phyloP scores from a whole-genome alignment of 2,797 vertebrate genomes.

The Thunnus albacares region DNA sequence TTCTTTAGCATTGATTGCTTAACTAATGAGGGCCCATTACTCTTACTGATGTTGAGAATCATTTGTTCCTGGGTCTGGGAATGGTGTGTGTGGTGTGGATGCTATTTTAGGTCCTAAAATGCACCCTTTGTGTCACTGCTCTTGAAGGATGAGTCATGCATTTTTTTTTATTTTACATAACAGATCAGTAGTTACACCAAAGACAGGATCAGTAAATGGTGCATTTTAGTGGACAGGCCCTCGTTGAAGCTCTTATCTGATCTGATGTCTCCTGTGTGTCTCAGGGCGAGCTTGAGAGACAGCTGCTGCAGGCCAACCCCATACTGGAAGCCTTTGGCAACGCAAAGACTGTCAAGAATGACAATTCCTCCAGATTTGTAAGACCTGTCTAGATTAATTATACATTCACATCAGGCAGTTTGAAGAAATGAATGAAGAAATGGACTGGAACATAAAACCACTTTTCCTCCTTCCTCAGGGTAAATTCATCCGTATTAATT shows the following conservation, averaged over 20 bases:
- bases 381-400: conserved; percentile 27
- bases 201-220: conserved; percentile 40
- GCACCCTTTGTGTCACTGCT: conserved; percentile 56
- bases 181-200: conserved; percentile 29
- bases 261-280: conserved; percentile 52
- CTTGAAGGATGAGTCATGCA: conserved; percentile 46
- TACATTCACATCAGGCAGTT: not conserved
- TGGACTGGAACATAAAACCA: conserved; percentile 23
- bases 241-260: conserved; percentile 39
- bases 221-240: conserved; percentile 49
- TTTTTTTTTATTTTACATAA: conserved; percentile 47
- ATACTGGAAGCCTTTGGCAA: conserved; percentile 94
- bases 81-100: conserved; percentile 30
- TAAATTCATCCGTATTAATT: conserved; percentile 96
- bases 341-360: conserved; percentile 93
- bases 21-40: conserved; percentile 21
- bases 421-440: not conserved
- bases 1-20: conserved; percentile 22
- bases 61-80: conserved; percentile 45
- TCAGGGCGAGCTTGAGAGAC: conserved; percentile 93
- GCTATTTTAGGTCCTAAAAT: conserved; percentile 59
- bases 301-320: conserved; percentile 93
- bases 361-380: conserved; percentile 95
- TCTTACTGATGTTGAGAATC: conserved; percentile 66
- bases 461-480: conserved; percentile 82